Evolutionary conservation across 2,113 vertebrate species (phyloP), one percentile per base, ranked within the genome.

Genomic region (Callocephalon fimbriatum): DNA sequence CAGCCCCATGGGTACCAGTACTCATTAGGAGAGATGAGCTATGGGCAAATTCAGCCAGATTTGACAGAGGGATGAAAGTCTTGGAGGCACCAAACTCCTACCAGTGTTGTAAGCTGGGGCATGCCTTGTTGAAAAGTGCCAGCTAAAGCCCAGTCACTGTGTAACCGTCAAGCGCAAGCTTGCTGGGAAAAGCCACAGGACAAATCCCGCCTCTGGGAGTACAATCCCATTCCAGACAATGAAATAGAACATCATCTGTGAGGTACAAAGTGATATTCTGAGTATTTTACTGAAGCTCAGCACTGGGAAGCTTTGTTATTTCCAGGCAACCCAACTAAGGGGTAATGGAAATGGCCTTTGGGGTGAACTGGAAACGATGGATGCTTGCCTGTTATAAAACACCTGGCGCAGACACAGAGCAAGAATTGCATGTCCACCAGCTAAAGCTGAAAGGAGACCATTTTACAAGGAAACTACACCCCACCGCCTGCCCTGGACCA

Each of bases 271-370:
- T 50, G 35, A 50, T 77, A 32, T 32, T 79, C 61, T 9, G 78
- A 70, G n/a, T 58, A 66, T 63, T 71, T 45, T 79, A 56, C 87
- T 27, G 47, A 47, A 73, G 8, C 61, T 44, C 16, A 80, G 27
- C 7, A 3, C 58, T 18, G 48, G 54, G 56, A 77, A 92, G 67
- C 37, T 70, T 92, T 37, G 38, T 68, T 90, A 45, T 93, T 93
- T 82, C 89, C 91, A 42, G 56, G 37, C 91, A 95, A 54, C 72
- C 74, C 95, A 86, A 80, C 73, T 75, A 77, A 75, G 40, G 74
- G 81, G 66, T 85, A 80, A 96, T 78, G 67, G 86, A 95, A 96
- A 92, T 47, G 61, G 84, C 96, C 93, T 92, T 94, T 92, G 88
- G 88, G 96, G 94, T 88, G 93, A 97, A 72, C 77, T 82, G 50